These are phyloP conservation scores for Aphaenogaster ashmeadi DNA, from an alignment of 1,140 invertebrate species.

Conservation along the genomic window DNA sequence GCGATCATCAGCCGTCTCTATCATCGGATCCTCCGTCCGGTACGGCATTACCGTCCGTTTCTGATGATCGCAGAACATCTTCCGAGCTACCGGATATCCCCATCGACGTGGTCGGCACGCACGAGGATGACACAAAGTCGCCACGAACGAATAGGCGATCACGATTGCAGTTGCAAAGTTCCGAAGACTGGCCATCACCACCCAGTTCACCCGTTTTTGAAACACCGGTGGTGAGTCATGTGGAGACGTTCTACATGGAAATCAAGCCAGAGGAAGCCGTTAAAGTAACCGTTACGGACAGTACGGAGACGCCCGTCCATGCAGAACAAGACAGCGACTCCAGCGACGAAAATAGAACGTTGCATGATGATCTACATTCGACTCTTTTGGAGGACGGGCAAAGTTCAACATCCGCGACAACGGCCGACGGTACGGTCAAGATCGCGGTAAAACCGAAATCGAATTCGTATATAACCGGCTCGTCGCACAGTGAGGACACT, in stretches of 20 bases:
- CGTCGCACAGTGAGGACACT: constrained; percentile 93
- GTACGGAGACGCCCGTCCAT: constrained; percentile 85
- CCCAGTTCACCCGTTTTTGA: constrained; percentile 91
- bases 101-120: constrained; percentile 88
- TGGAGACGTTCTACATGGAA: constrained; percentile 95
- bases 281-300: constrained; percentile 90
- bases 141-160: constrained; percentile 84
- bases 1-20: constrained; percentile 94
- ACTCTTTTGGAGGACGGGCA: constrained; percentile 84
- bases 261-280: constrained; percentile 91
- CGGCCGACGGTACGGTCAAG: constrained; percentile 92
- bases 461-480: constrained; percentile 90
- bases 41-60: constrained; percentile 87
- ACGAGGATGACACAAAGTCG: constrained; percentile 86
- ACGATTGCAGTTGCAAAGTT: constrained; percentile 87
- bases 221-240: constrained; percentile 91
- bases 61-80: constrained; percentile 92
- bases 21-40: constrained; percentile 92
- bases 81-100: constrained; percentile 94
- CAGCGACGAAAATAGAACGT: constrained; percentile 87
- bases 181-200: constrained; percentile 93
- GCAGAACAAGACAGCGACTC: constrained; percentile 85
- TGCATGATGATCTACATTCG: constrained; percentile 85
- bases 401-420: constrained; percentile 87
- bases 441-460: constrained; percentile 91